phyloP scores from a whole-genome alignment of 2,113 vertebrate species.

The Trochalopteron elliotii region DNA sequence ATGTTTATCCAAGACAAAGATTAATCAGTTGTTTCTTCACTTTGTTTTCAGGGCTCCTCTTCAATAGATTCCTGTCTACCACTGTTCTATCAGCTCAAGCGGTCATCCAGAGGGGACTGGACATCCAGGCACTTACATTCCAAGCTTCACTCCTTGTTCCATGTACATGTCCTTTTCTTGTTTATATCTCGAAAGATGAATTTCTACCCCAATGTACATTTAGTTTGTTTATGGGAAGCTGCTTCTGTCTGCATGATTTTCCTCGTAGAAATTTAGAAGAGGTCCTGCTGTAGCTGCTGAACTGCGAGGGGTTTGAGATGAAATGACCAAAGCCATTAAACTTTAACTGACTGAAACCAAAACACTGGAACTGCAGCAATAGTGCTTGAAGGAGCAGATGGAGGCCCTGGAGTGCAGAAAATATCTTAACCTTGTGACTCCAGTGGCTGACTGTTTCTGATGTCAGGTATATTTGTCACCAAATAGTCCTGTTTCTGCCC shows the following conservation, averaged over 20 bases:
- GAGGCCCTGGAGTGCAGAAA: background rate
- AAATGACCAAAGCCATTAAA: background rate
- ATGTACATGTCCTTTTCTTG: background rate
- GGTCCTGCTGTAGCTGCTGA: background rate
- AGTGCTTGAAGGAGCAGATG: background rate
- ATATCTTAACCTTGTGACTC: background rate
- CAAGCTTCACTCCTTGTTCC: background rate
- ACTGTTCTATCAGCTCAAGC: background rate
- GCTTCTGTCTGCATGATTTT: background rate
- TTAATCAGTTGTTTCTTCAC: background rate
- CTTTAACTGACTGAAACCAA: background rate
- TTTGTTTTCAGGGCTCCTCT: background rate
- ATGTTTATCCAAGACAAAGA: background rate
- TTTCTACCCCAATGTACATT: background rate
- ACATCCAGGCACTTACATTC: background rate
- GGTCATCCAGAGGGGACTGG: background rate
- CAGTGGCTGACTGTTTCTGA: background rate
- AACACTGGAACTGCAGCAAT: background rate
- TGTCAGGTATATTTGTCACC: background rate
- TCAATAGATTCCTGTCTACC: background rate
- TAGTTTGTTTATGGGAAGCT: background rate
- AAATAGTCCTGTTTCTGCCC: background rate
- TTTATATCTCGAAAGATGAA: constrained; percentile 6
- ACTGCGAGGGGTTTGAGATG: background rate
- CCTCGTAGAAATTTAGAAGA: background rate